Evolutionary conservation across 2,113 vertebrate species (phyloP), one percentile per base, ranked within the genome.

Genomic region (Eulacestoma nigropectus): DNA sequence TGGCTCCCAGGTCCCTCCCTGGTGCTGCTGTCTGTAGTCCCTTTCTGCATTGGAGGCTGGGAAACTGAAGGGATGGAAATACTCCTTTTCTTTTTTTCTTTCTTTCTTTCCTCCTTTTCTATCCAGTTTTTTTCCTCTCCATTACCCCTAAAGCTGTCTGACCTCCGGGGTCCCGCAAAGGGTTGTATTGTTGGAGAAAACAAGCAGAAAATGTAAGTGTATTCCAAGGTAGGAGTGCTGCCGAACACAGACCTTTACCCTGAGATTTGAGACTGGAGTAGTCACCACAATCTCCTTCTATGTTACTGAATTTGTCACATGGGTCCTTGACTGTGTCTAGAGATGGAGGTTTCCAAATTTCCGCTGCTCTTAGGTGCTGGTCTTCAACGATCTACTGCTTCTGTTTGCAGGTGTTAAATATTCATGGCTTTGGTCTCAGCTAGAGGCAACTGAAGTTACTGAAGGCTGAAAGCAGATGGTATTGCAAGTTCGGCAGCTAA

Each of bases 401-500:
- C 57, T 80, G 6, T 83, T 93, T 65, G 18, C 75, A 62, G 33
- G n/a, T 93, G 32, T 88, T 93, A 92, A 95, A 92, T 92, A 96
- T 88, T 93, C 72, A 94, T 90, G 23, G 22, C 10, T 93, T 77
- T 78, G 53, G 63, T 85, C 62, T 79, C 75, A 79, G 84, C n/a
- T 95, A 49, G 76, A 68, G 46, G 53, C 70, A 93, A 13, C 46
- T 85, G 46, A 30, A 90, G 90, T 27, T 57, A 69, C 41, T 39
- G 30, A 90, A 90, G 62, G 41, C 68, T 79, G 85, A 85, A 96
- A 95, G 41, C 88, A 95, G 94, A 94, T 87, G 92, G 90, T 77
- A 69, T 80, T 93, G 85, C 57, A 53, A 94, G 50, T 83, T 94
- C 1, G 4, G 35, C 53, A 73, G 75, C 62, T 83, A 79, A 76